phyloP scores from a whole-genome alignment of 2,797 vertebrate genomes.

The Etheostoma perlongum region DNA sequence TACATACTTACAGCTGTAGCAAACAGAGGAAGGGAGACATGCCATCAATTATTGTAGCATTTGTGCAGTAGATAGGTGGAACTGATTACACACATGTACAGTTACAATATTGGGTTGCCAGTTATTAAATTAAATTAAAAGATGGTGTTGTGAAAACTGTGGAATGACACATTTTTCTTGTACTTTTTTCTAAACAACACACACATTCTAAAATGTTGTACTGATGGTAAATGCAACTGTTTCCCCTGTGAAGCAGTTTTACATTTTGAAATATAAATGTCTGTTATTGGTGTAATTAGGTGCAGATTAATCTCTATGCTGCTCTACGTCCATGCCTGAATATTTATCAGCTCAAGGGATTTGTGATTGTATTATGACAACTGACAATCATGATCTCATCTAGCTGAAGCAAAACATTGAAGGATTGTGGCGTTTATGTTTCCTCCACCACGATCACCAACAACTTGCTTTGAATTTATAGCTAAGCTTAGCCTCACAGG shows the following conservation, averaged over 20 bases:
- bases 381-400: slow-evolving; percentile 23
- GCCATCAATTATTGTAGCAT: slow-evolving; percentile 46
- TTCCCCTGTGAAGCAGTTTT: slow-evolving; percentile 9
- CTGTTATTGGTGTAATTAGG: slow-evolving; percentile 13
- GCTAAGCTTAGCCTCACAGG: not conserved
- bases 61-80: slow-evolving; percentile 36
- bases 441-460: slow-evolving; percentile 17
- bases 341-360: slow-evolving; percentile 14
- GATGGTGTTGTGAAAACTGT: slow-evolving; percentile 9
- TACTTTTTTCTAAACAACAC: slow-evolving; percentile 23
- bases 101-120: slow-evolving; percentile 6
- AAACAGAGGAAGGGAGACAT: slow-evolving; percentile 43
- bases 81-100: slow-evolving; percentile 37
- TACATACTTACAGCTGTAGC: slow-evolving; percentile 41
- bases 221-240: slow-evolving; percentile 15
- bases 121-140: slow-evolving; percentile 25
- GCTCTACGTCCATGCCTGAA: not conserved
- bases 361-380: slow-evolving; percentile 33
- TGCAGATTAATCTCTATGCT: slow-evolving; percentile 18
- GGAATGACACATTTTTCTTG: slow-evolving; percentile 20
- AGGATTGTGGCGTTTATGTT: slow-evolving; percentile 19
- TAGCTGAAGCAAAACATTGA: slow-evolving; percentile 17
- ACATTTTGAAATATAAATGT: slow-evolving; percentile 24
- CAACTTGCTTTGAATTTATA: slow-evolving; percentile 28
- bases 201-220: not conserved